phyloP scores from a whole-genome alignment of 2,888 invertebrate genomes.

The Epistrophe eligans region DNA sequence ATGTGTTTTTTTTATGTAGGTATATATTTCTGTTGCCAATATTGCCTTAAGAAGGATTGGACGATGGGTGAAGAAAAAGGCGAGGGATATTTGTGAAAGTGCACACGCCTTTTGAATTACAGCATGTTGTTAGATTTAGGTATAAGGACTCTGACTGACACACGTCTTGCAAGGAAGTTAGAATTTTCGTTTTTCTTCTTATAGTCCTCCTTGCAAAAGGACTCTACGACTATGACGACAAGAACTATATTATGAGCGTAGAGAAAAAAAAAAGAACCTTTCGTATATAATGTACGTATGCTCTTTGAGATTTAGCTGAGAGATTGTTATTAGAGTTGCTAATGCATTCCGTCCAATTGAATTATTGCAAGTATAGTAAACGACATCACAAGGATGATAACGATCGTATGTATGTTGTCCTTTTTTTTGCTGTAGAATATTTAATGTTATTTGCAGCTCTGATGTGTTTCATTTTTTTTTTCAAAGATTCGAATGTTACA shows the following conservation, averaged over 20 bases:
- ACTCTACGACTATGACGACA: slow-evolving; percentile 2
- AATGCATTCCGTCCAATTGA: slow-evolving; percentile 76
- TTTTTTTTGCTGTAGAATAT: slow-evolving; percentile 16
- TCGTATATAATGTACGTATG: slow-evolving; percentile 30
- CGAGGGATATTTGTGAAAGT: slow-evolving; percentile 16
- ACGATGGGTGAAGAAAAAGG: background rate
- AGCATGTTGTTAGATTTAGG: slow-evolving; percentile 4
- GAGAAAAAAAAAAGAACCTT: slow-evolving; percentile 21
- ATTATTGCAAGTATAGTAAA: slow-evolving; percentile 63
- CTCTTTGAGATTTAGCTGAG: slow-evolving; percentile 70
- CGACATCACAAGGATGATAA: slow-evolving; percentile 68
- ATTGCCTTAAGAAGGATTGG: slow-evolving; percentile 16
- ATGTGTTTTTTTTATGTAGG: slow-evolving; percentile 4
- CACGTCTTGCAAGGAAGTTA: slow-evolving; percentile 62
- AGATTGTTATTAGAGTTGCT: slow-evolving; percentile 74
- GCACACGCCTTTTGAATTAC: slow-evolving; percentile 73
- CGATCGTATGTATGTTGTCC: slow-evolving; percentile 61
- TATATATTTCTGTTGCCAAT: slow-evolving; percentile 29
- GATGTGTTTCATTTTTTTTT: background rate
- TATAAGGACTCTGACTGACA: slow-evolving; percentile 56
- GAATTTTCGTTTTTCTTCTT: slow-evolving; percentile 28
- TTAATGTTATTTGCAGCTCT: slow-evolving; percentile 17
- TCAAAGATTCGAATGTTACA: background rate
- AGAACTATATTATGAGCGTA: slow-evolving; percentile 2
- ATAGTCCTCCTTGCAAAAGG: slow-evolving; percentile 15